Evolutionary conservation across 2,797 vertebrate genomes (phyloP), one percentile per base, ranked within the genome.

Genomic region (Alosa sapidissima): DNA sequence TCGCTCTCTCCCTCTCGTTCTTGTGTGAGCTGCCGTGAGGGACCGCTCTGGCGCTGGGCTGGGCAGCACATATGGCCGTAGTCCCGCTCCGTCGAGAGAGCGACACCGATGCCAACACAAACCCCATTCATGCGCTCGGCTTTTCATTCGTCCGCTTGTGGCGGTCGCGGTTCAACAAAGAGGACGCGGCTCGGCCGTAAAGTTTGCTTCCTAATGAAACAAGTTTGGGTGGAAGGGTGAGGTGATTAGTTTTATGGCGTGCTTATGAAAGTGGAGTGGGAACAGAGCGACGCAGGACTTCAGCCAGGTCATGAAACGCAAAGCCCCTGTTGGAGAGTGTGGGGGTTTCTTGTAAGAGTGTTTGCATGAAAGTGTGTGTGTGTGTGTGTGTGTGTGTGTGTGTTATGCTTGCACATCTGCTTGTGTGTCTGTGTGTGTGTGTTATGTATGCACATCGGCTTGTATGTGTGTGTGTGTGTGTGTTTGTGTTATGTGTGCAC

Each of bases 201-300:
- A 88, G 45, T 85, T 47, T 13, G 1, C 9, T 19, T 82, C 75
- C 41, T 93, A 94, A 94, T 93, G 91, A 95, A 93, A 94, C 92
- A 92, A 93, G 92, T 93, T 88, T 85, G 91, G 89, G 87, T 91
- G 89, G 89, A 65, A 24, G 91, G 89, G 89, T 75, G 7, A 88
- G 93, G 90, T 92, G 87, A 90, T 90, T 89, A 89, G 85, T 93
- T 95, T 95, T 94, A 94, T 91, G 88, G 92, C 41, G 93, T 93
- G 93, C 90, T 94, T 90, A 89, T 93, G 90, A 92, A 92, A 87
- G 65, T 51, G 55, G 48, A 83, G 88, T 87, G 85, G 85, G 83
- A 87, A 60, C 84, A 82, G 88, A 89, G 91, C 91, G 90, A 14
- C 1, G 52, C 89, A 88, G 92, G 93, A 92, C 90, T 91, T 52